Percentiles rank a stretch among this genome's conserved stretches.
Evolutionary conservation across 1,140 invertebrate species (phyloP).

Genomic region (Vanessa atalanta): DNA sequence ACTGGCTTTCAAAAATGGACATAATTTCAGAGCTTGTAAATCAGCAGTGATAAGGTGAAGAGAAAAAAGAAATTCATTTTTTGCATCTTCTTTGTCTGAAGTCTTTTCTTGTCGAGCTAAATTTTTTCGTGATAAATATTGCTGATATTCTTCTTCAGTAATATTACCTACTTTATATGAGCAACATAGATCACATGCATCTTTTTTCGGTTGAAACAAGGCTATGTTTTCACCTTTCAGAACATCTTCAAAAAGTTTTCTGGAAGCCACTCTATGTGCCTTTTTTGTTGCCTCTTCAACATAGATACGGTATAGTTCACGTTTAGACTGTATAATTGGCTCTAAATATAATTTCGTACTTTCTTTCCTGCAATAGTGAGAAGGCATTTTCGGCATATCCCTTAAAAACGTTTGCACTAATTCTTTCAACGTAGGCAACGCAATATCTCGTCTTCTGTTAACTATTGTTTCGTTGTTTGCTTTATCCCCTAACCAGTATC

Average conservation of each 20-base stretch:
- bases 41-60: slow-evolving; percentile 51
- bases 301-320: no score
- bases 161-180: slow-evolving; percentile 39
- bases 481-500: no score
- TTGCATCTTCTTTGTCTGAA: slow-evolving; percentile 32
- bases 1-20: slow-evolving; percentile 60
- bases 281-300: no score
- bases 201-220: slow-evolving; percentile 47
- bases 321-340: no score
- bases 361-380: neutral
- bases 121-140: slow-evolving; percentile 34
- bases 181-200: slow-evolving; percentile 42
- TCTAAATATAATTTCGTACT: neutral
- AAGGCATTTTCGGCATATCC: neutral
- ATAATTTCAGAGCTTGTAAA: slow-evolving; percentile 66
- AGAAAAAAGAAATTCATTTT: slow-evolving; percentile 35
- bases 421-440: no score
- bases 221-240: slow-evolving; percentile 25
- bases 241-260: no score
- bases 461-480: no score
- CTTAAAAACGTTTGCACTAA: no score
- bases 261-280: no score
- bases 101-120: slow-evolving; percentile 36
- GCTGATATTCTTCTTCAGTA: slow-evolving; percentile 30
- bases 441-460: no score